phyloP scores from a whole-genome alignment of 2,113 vertebrate genomes.

The Brachionichthys hirsutus region DNA sequence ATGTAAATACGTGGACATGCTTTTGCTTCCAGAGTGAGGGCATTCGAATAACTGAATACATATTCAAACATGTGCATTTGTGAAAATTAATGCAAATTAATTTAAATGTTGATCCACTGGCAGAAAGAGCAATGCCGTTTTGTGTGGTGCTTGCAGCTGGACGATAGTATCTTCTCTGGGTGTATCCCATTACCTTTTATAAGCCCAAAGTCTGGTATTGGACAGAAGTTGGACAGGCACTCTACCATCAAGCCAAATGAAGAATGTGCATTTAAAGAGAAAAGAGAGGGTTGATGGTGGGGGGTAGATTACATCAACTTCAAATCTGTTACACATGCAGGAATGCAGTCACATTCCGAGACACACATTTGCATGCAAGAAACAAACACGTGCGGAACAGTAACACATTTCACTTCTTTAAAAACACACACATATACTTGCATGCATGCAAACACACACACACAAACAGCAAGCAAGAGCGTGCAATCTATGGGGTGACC shows the following conservation, averaged over 20 bases:
- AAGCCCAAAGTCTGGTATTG: constrained; percentile 25
- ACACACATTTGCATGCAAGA: constrained; percentile 5
- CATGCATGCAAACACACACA: constrained; percentile 15
- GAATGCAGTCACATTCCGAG: constrained; percentile 19
- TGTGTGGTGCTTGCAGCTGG: constrained; percentile 49
- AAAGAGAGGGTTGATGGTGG: constrained; percentile 9
- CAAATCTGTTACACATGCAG: constrained; percentile 49
- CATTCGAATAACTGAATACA: constrained; percentile 50
- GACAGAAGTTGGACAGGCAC: constrained; percentile 56
- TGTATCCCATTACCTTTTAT: constrained; percentile 46
- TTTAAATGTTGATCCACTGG: constrained; percentile 33
- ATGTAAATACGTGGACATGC: constrained; percentile 37
- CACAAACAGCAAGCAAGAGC: constrained; percentile 12
- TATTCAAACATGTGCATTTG: constrained; percentile 47
- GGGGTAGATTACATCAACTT: constrained; percentile 35
- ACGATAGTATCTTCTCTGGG: constrained; percentile 26
- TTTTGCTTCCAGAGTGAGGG: constrained; percentile 11
- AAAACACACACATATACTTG: not conserved
- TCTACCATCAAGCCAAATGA: constrained; percentile 60
- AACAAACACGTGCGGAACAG: constrained; percentile 16
- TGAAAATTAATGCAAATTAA: constrained; percentile 53
- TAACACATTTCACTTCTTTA: constrained; percentile 2
- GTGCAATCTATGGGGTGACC: constrained; percentile 30
- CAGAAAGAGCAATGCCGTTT: constrained; percentile 18
- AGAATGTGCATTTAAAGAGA: constrained; percentile 55